Evolutionary conservation across 2,797 vertebrate species (phyloP).

Genomic region (Notoglanidium macrostoma): DNA sequence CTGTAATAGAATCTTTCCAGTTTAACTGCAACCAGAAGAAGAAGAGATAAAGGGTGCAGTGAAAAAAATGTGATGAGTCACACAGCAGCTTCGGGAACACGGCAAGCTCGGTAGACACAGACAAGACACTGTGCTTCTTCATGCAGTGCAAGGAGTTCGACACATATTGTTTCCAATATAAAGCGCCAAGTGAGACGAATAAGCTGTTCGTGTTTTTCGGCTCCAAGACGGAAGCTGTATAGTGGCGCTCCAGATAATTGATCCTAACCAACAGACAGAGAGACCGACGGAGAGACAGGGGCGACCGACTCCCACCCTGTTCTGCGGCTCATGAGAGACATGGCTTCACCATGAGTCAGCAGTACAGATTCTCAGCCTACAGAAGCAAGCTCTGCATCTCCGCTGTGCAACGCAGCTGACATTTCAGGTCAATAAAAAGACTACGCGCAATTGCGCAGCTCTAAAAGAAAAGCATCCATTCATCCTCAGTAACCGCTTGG

Average conservation of each 20-base stretch:
- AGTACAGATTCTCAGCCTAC: background rate
- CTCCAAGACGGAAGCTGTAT: no score
- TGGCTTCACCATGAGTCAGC: constrained; percentile 27
- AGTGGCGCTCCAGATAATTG: background rate
- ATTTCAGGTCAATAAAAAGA: constrained; percentile 25
- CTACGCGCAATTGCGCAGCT: background rate
- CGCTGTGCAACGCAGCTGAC: background rate
- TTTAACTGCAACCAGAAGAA: background rate
- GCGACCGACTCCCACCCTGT: background rate
- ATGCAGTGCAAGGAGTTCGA: background rate
- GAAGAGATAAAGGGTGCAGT: background rate
- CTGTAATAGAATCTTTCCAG: background rate
- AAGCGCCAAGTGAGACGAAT: background rate
- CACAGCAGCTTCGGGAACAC: background rate
- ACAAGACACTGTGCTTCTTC: background rate
- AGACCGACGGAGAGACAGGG: background rate
- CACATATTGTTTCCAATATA: background rate
- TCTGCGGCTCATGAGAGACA: constrained; percentile 4
- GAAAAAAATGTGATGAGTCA: constrained; percentile 6
- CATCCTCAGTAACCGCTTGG: background rate
- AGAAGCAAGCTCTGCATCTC: background rate
- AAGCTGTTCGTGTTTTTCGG: background rate
- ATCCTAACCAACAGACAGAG: background rate
- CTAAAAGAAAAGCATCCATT: background rate
- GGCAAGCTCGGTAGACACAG: background rate